Evolutionary conservation across 2,797 vertebrate species (phyloP).

Genomic region (Eidolon dupreanum): DNA sequence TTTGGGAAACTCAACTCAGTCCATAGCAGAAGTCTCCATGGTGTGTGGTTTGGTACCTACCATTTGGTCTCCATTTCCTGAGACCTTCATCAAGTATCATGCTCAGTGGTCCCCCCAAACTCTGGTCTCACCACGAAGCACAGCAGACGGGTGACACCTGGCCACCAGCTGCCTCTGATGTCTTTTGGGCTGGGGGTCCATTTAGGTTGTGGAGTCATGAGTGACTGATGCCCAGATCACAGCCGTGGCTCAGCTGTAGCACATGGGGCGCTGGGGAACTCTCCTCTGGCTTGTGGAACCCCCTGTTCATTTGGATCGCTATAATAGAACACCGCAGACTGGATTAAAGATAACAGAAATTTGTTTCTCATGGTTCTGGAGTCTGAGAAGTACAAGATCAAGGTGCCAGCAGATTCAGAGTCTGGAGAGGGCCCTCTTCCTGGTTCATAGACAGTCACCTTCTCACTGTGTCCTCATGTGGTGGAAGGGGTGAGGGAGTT

Average conservation of each 20-base stretch:
- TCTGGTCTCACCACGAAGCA: background rate
- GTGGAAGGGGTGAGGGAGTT: too few species aligned
- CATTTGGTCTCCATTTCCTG: background rate
- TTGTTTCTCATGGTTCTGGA: background rate
- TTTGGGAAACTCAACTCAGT: background rate
- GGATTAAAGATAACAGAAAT: too few species aligned
- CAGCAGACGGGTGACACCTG: background rate
- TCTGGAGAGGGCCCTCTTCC: background rate
- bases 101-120: background rate
- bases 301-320: too few species aligned
- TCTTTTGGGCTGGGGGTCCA: background rate
- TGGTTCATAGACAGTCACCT: background rate
- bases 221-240: background rate
- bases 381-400: background rate
- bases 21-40: background rate
- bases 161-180: background rate
- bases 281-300: background rate
- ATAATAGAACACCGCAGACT: background rate
- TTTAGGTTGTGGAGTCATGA: background rate
- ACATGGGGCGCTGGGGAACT: too few species aligned
- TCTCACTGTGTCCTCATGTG: background rate
- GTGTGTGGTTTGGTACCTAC: background rate
- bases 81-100: background rate
- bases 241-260: background rate
- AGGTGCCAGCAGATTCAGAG: background rate